Evolutionary conservation across 2,888 invertebrate species (phyloP).

Genomic region (Tholera decimalis): DNA sequence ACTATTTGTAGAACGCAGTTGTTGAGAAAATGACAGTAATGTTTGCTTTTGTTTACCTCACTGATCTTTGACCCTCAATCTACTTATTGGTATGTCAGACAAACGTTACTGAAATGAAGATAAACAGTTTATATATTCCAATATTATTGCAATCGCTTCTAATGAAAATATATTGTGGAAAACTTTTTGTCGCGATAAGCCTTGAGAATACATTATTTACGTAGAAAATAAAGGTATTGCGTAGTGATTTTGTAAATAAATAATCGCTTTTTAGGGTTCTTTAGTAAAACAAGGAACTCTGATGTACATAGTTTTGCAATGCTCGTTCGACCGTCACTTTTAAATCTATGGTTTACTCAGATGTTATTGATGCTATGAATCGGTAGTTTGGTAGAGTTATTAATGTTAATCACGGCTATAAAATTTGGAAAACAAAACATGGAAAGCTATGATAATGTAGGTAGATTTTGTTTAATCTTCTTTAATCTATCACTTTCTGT

Average conservation of each 20-base stretch:
- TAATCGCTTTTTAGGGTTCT: background rate
- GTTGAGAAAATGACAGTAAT: conserved; percentile 13
- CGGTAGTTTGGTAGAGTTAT: too few relatives aligned
- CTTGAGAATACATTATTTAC: background rate
- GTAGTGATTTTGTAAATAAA: background rate
- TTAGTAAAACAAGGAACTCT: too few relatives aligned
- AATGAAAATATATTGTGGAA: background rate
- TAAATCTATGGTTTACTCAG: too few relatives aligned
- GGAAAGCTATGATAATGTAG: too few relatives aligned
- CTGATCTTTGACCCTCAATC: conserved; percentile 22
- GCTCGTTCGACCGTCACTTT: too few relatives aligned
- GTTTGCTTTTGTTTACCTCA: conserved; percentile 18
- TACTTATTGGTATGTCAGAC: conserved; percentile 1
- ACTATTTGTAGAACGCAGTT: conserved; percentile 32
- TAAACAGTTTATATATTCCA: background rate
- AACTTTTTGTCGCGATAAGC: background rate
- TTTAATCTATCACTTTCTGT: too few relatives aligned
- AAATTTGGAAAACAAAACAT: too few relatives aligned
- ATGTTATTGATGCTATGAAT: too few relatives aligned
- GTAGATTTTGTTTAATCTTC: too few relatives aligned
- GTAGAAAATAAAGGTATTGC: background rate
- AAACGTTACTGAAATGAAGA: conserved; percentile 3
- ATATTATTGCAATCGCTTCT: background rate
- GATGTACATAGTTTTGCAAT: too few relatives aligned
- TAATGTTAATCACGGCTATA: too few relatives aligned